Evolutionary conservation across 1,140 invertebrate species (phyloP).

Genomic region (Drosophila aff.): DNA sequence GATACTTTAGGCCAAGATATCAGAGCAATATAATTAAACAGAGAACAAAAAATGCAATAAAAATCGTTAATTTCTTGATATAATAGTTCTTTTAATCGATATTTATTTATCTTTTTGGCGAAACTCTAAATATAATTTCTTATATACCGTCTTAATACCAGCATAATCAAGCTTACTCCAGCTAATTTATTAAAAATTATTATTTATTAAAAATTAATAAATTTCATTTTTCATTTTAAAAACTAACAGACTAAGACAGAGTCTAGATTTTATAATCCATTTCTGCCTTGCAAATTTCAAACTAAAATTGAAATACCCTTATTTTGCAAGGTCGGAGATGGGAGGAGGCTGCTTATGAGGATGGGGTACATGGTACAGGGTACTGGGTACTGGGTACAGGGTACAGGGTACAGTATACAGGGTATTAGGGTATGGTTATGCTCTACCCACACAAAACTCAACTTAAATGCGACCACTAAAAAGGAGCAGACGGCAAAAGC

Average conservation of each 20-base stretch:
- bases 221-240: not conserved
- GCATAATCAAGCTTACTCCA: not conserved
- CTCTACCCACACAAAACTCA: constrained; percentile 24
- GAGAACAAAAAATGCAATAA: too few relatives aligned
- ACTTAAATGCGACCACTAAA: constrained; percentile 66
- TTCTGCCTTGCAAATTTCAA: not conserved
- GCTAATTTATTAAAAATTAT: too few relatives aligned
- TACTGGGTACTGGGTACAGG: not conserved
- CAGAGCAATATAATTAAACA: too few relatives aligned
- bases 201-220: too few relatives aligned
- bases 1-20: too few relatives aligned
- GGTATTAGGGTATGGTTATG: not conserved
- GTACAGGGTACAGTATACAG: not conserved
- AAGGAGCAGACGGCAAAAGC: constrained; percentile 55
- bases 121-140: not conserved
- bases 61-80: too few relatives aligned
- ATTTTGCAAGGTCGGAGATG: too few relatives aligned
- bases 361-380: not conserved
- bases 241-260: not conserved
- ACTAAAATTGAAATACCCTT: not conserved
- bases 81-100: too few relatives aligned
- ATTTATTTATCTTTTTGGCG: not conserved
- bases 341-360: not conserved
- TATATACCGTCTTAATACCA: too few relatives aligned
- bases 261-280: not conserved